Base-by-base conservation (phyloP, 1,140 invertebrate species). In the Hypothenemus hampei region DNA sequence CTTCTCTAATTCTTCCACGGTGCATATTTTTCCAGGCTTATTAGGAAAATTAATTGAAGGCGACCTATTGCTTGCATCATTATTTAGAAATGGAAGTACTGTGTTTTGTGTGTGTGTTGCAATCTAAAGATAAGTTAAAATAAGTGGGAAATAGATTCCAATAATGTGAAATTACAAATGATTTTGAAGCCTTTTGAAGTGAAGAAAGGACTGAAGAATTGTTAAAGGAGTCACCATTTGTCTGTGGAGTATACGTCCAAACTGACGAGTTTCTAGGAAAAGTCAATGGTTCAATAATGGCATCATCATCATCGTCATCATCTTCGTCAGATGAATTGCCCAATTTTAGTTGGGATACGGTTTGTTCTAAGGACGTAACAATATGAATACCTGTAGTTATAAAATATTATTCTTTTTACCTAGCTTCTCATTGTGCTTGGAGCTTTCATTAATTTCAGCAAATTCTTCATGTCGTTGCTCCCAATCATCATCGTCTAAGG, bases 401-500 rank as follows among this genome's bases (percentile, higher is more conserved):
- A 65, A 23, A 46, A 18, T 15, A 43, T 6, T 16, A 16, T n/a
- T n/a, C n/a, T n/a, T n/a, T 45, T 39, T 55, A 70, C 67, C 67
- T 60, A 70, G 43, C 40, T 73, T 68, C 41, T 73, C 61, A 22
- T 69, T 64, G 22, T 72, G 67, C 57, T 74, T 72, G 15, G 67
- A 72, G 41, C 72, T 77, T 61, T 81, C 78, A 15, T 77, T 75
- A 47, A 80, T 74, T 68, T 82, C 76, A 2, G 81, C 80, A 65
- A 83, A 73, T 63, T 84, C 80, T 59, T 84, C 80, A 70, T 84
- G 82, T 58, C 83, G 76, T 58, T 81, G 75, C 69, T 89, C 85
- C 86, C 86, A 89, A 69, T 88, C 86, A 50, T 81, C 81, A 69
- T 88, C 86, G 49, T 81, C 81, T 49, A 67, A 59, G 50, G 57